A percentile compares a stretch with the other conserved stretches of the same genome.
Evolutionary conservation across 2,797 vertebrate genomes (phyloP).

Genomic region (Sciaenops ocellatus): DNA sequence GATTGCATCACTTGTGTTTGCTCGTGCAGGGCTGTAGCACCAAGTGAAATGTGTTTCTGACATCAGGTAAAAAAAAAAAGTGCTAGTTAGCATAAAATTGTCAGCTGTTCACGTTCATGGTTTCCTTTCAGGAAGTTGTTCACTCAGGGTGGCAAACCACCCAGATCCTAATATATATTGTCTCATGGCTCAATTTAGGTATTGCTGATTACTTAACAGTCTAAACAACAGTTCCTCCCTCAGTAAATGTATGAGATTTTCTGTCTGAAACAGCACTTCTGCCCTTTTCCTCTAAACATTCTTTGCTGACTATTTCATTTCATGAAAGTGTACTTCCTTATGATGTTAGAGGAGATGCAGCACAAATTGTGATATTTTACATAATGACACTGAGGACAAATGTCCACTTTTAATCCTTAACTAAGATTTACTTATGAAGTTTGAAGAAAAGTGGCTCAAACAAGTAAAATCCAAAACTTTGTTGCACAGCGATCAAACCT

Average conservation of each 20-base stretch:
- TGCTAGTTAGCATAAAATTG: not conserved
- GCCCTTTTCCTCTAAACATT: not conserved
- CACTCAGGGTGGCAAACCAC: not conserved
- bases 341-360: not conserved
- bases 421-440: not conserved
- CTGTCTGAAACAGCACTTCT: not conserved
- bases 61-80: not conserved
- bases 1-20: conserved; percentile 69
- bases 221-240: not conserved
- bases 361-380: not conserved
- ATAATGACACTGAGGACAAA: not conserved
- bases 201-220: not conserved
- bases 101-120: not conserved
- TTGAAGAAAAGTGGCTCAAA: not conserved
- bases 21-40: not conserved
- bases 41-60: not conserved
- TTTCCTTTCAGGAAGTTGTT: not conserved
- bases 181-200: not conserved
- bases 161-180: not conserved
- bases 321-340: not conserved
- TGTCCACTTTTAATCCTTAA: not conserved
- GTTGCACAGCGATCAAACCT: not conserved
- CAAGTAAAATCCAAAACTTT: not conserved
- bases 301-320: not conserved
- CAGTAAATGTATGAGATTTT: not conserved